Base-by-base conservation (phyloP, 1,140 invertebrate species). In the Tetragonula clypearis region DNA sequence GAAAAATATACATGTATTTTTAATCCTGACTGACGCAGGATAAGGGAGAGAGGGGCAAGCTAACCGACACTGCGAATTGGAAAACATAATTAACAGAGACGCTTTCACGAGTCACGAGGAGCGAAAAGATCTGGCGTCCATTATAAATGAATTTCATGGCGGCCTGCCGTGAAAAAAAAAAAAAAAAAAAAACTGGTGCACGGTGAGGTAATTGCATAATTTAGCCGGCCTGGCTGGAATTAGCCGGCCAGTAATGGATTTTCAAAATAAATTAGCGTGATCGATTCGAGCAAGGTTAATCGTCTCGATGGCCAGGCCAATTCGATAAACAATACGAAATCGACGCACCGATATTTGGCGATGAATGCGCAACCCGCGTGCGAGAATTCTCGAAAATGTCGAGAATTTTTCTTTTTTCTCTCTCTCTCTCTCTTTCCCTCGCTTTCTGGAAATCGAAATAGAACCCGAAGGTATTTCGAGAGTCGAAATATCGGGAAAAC, bases 151-250 rank as follows among this genome's bases (percentile, higher is more conserved):
- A 68, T 8, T 30, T 30, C 30, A 30, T 30, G 30, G 26, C 9
- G 55, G 11, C 60, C 14, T 3, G 19, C 11, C 26, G 21, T 9
- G 17, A n/a, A 26, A 56, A 41, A 53, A 65, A 49, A 49, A 49
- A 41, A 41, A 41, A 41, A 49, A 49, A 8, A 8, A 8, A 49
- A 49, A 49, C 41, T 8, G 41, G 41, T 8, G 41, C 8, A 17
- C 26, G 23, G 49, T 77, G 53, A 30, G 58, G 35, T 82, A 86
- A 88, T 88, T 86, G 68, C 62, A 74, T 79, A 72, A 86, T 89
- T 89, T 79, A 88, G 81, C 56, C 77, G 69, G 72, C 21, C 41
- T 49, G 6, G 41, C 41, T 35, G 74, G 41, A 73, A 26, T 60
- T 41, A 35, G 74, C 55, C 15, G 5, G 30, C 1, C 71, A 53